Percentiles rank a stretch among this genome's conserved stretches.
Conservation (phyloP, 2,113 vertebrate genomes). For the Gobio gobio region DNA sequence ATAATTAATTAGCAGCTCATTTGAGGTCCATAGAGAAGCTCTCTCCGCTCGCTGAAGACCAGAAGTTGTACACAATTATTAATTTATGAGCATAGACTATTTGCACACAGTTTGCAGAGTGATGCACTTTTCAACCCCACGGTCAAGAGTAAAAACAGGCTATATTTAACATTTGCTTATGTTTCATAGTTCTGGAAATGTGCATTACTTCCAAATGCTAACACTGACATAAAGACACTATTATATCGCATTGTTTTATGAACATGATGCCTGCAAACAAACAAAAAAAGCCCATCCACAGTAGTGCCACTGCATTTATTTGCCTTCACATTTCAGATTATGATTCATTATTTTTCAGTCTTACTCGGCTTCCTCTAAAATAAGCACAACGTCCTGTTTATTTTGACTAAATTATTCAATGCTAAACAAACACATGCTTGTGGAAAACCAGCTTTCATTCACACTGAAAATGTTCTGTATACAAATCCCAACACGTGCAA, state of each 20-base stretch:
- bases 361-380: too few species aligned
- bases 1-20: conserved; percentile 16
- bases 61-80: conserved; percentile 7
- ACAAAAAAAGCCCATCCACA: too few species aligned
- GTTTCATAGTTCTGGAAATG: neutral
- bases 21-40: conserved; percentile 19
- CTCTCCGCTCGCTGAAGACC: conserved; percentile 32
- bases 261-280: too few species aligned
- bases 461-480: neutral
- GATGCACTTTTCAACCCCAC: neutral
- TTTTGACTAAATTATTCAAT: neutral
- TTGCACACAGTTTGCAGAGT: neutral
- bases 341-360: too few species aligned
- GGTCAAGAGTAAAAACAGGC: neutral
- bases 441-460: neutral
- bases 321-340: too few species aligned
- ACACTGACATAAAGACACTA: too few species aligned
- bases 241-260: too few species aligned
- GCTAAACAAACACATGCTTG: neutral
- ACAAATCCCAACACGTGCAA: neutral
- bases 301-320: too few species aligned
- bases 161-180: neutral
- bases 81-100: neutral
- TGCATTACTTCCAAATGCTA: too few species aligned
- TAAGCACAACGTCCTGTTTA: neutral